Evolutionary conservation across 2,113 vertebrate species (phyloP).

Genomic region (Oreochromis niloticus): DNA sequence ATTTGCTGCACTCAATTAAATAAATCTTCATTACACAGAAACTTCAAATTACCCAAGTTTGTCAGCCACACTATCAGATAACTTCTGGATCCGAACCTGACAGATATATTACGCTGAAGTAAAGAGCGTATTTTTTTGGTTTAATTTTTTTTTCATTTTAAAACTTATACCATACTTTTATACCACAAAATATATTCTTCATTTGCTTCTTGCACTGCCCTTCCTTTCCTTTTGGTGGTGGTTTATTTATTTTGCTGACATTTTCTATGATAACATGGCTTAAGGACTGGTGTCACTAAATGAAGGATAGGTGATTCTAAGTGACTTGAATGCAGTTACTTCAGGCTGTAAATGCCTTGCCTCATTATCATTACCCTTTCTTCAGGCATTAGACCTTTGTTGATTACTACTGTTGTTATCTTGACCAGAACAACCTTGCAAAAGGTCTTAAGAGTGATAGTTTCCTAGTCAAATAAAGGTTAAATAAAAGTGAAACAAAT

Average conservation of each 20-base stretch:
- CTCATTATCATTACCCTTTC: background rate
- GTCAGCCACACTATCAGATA: background rate
- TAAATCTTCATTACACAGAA: background rate
- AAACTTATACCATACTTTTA: background rate
- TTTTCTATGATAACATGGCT: background rate
- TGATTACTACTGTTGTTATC: background rate
- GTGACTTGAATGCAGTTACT: background rate
- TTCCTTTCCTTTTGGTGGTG: background rate
- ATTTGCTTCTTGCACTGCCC: background rate
- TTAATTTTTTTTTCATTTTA: background rate
- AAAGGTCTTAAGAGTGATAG: background rate
- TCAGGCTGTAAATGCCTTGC: background rate
- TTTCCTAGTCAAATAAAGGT: background rate
- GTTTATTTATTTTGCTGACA: background rate
- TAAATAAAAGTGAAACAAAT: background rate
- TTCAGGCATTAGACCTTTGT: background rate
- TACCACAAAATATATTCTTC: background rate
- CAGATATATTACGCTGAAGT: background rate
- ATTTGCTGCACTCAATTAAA: background rate
- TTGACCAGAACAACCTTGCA: background rate
- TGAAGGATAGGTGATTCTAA: background rate
- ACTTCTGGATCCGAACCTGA: rapidly evolving
- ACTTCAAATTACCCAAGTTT: background rate
- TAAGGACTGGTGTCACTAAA: background rate
- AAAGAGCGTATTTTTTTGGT: background rate